phyloP scores from a whole-genome alignment of 2,113 vertebrate genomes.

The Pseudonaja textilis region DNA sequence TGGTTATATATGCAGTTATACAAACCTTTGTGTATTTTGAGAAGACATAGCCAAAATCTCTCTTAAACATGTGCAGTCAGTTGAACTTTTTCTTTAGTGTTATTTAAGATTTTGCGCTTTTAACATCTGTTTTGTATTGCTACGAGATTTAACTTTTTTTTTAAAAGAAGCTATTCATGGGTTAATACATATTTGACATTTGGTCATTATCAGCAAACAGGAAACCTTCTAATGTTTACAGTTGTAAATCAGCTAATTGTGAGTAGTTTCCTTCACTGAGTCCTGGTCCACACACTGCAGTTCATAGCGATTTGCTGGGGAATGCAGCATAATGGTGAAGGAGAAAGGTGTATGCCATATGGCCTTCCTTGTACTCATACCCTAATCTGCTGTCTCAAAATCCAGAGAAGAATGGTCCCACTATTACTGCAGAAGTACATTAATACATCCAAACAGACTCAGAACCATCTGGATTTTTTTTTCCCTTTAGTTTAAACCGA shows the following conservation, averaged over 20 bases:
- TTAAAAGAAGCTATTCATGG: neutral
- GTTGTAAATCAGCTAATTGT: neutral
- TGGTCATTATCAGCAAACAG: neutral
- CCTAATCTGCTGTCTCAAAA: neutral
- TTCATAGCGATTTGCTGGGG: neutral
- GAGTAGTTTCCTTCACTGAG: neutral
- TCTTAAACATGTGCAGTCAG: neutral
- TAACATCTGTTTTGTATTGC: neutral
- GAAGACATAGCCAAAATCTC: neutral
- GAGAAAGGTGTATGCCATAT: neutral
- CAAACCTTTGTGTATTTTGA: neutral
- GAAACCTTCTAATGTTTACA: neutral
- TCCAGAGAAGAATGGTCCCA: neutral
- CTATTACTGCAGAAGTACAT: neutral
- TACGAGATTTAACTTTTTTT: neutral
- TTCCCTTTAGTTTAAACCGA: neutral
- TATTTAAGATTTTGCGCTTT: neutral
- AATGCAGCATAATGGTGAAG: neutral
- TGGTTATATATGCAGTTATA: neutral
- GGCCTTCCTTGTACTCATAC: neutral
- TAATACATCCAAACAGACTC: neutral
- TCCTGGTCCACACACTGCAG: too few relatives aligned
- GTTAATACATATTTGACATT: neutral
- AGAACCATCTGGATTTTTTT: neutral
- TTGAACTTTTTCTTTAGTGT: slow-evolving; percentile 16